A percentile compares a stretch with the other conserved stretches of the same genome.
phyloP scores from a whole-genome alignment of 2,888 invertebrate species.

The Helobdella robusta region DNA sequence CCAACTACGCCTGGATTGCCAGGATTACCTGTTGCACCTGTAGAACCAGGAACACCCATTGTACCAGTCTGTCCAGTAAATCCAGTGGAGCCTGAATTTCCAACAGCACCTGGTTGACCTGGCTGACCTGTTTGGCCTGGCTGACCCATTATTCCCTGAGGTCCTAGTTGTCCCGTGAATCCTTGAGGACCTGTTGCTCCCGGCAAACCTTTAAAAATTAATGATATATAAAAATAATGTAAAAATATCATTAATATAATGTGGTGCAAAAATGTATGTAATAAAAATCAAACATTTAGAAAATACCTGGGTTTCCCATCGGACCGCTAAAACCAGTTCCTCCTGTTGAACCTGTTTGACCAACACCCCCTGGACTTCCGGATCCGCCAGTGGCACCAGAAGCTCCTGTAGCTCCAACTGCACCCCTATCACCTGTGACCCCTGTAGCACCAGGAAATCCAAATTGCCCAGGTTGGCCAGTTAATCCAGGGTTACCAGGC shows the following conservation, averaged over 20 bases:
- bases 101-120: slow-evolving; percentile 16
- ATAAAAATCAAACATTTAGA: no score
- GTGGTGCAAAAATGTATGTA: no score
- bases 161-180: slow-evolving; percentile 22
- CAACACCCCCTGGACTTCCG: slow-evolving; percentile 8
- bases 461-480: slow-evolving; percentile 34
- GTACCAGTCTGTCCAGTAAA: slow-evolving; percentile 21
- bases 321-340: slow-evolving; percentile 20
- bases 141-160: slow-evolving; percentile 18
- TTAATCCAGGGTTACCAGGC: slow-evolving; percentile 9
- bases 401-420: slow-evolving; percentile 33
- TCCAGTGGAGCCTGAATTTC: slow-evolving; percentile 25
- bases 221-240: no score
- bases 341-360: slow-evolving; percentile 32
- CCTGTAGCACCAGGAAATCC: slow-evolving; percentile 39
- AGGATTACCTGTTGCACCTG: slow-evolving; percentile 4
- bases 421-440: slow-evolving; percentile 36
- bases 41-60: slow-evolving; percentile 12
- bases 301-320: no score
- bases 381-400: slow-evolving; percentile 18
- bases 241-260: no score
- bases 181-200: no score
- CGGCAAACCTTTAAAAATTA: no score
- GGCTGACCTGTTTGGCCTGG: slow-evolving; percentile 18
- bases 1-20: slow-evolving; percentile 7